These are phyloP conservation scores for Prunella strophiata DNA, from an alignment of 2,797 vertebrate species.

Conservation along the genomic window DNA sequence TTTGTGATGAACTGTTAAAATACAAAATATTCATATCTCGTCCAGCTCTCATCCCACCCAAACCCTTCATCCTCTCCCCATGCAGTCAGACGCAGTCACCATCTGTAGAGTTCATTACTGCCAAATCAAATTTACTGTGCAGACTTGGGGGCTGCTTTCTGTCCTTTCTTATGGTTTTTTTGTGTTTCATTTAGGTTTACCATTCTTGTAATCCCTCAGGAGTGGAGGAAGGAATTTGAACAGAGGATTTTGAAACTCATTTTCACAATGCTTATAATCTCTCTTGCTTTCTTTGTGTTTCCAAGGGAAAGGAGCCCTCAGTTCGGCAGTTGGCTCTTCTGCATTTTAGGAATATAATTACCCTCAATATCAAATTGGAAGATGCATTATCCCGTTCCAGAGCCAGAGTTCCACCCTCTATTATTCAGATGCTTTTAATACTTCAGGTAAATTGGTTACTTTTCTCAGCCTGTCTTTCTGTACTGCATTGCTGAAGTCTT, in stretches of 20 bases:
- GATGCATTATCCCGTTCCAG: conserved; percentile 90
- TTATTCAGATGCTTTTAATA: conserved; percentile 96
- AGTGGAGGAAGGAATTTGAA: neutral
- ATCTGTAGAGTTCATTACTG: neutral
- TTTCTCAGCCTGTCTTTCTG: neutral
- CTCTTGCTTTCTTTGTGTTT: neutral
- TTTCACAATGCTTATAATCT: neutral
- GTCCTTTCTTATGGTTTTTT: neutral
- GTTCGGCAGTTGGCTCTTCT: conserved; percentile 93
- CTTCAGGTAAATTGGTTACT: conserved; percentile 84
- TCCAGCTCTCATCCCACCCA: neutral
- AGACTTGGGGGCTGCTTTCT: neutral
- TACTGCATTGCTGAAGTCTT: neutral
- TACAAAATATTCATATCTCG: neutral
- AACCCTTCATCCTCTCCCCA: neutral
- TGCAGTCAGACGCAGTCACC: neutral
- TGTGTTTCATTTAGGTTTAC: neutral
- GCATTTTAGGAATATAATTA: conserved; percentile 94
- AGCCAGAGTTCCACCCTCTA: conserved; percentile 91
- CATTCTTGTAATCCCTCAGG: neutral
- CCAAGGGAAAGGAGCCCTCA: conserved; percentile 93
- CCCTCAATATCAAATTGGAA: conserved; percentile 93
- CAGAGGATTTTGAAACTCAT: neutral
- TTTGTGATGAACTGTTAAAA: neutral
- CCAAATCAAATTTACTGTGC: neutral